Evolutionary conservation across 2,113 vertebrate species (phyloP).

Genomic region (Dasyurus viverrinus): DNA sequence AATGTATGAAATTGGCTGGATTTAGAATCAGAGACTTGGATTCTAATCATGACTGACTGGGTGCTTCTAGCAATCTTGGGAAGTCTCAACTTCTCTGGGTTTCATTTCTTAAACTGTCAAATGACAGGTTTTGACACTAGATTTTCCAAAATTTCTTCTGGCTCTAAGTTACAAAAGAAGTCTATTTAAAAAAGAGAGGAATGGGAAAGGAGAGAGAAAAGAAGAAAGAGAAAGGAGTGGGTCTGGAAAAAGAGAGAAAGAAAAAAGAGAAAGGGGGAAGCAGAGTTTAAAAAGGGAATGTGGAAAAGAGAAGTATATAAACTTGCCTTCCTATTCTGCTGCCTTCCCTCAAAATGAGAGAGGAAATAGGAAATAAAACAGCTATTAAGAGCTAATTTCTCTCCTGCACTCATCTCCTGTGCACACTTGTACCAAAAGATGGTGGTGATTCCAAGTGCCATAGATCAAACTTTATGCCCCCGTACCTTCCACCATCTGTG

Average conservation of each 20-base stretch:
- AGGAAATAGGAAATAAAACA: background rate
- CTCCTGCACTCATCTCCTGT: background rate
- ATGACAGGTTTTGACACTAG: background rate
- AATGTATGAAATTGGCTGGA: background rate
- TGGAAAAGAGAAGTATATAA: background rate
- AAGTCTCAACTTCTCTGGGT: background rate
- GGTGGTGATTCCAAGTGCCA: background rate
- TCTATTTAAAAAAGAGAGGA: background rate
- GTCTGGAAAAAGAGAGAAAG: background rate
- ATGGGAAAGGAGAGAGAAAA: background rate
- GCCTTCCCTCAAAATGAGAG: background rate
- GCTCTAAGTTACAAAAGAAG: background rate
- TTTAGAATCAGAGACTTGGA: background rate
- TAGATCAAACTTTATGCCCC: background rate
- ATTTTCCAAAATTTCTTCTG: background rate
- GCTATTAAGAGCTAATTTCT: background rate
- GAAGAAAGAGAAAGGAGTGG: background rate
- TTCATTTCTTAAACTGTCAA: background rate
- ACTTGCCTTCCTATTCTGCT: background rate
- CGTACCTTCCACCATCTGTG: conserved; percentile 27
- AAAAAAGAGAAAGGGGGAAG: background rate
- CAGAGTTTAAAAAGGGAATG: background rate
- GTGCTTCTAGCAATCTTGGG: background rate
- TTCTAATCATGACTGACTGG: background rate
- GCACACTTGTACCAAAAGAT: background rate